Conservation (phyloP, 1,140 invertebrate genomes). For the Trialeurodes vaporariorum region DNA sequence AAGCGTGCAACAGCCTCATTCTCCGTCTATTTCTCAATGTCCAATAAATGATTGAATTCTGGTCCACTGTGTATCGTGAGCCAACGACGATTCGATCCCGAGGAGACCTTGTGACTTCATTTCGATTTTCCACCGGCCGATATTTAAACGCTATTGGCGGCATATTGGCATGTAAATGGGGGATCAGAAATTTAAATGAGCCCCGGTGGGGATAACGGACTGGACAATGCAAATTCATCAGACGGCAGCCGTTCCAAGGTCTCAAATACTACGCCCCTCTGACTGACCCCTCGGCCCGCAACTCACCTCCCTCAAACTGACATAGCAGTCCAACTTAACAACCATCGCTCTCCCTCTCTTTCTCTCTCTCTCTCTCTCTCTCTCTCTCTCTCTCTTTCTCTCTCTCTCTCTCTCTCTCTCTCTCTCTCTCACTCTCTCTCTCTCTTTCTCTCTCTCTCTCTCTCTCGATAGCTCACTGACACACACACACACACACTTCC, state of each 20-base stretch:
- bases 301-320: too few relatives aligned
- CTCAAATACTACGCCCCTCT: neutral
- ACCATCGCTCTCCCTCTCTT: neutral
- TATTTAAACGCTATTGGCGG: neutral
- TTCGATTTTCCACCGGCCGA: neutral
- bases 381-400: neutral
- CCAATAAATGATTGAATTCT: too few relatives aligned
- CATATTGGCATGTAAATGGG: neutral
- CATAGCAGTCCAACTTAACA: too few relatives aligned
- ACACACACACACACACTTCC: neutral
- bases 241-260: neutral
- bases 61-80: too few relatives aligned
- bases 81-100: too few relatives aligned
- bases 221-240: neutral
- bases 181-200: neutral
- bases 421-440: neutral
- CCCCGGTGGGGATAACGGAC: neutral
- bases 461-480: too few relatives aligned
- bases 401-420: neutral
- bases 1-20: too few relatives aligned
- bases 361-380: neutral
- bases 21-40: too few relatives aligned
- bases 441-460: neutral
- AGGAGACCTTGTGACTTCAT: neutral
- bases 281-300: too few relatives aligned